phyloP scores from a whole-genome alignment of 2,888 invertebrate species.

The Yponomeuta cagnagella region DNA sequence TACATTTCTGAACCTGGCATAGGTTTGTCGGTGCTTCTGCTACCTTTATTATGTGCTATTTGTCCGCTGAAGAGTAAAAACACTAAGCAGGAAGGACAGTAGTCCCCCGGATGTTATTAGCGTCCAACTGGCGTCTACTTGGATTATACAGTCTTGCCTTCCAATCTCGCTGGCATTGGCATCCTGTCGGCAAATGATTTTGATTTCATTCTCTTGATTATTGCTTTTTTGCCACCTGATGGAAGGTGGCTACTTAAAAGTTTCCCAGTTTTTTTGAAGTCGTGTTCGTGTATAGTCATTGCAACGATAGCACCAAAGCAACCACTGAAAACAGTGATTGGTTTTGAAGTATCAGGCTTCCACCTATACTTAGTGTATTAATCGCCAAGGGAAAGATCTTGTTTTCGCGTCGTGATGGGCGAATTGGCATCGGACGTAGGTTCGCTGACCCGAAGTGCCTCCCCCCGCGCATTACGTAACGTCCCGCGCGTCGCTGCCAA shows the following conservation, averaged over 20 bases:
- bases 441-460: slow-evolving; percentile 54
- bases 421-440: slow-evolving; percentile 69
- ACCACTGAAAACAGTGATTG: neutral
- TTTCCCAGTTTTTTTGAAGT: no score
- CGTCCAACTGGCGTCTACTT: slow-evolving; percentile 5
- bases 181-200: slow-evolving; percentile 34
- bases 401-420: slow-evolving; percentile 66
- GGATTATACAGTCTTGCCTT: slow-evolving; percentile 30
- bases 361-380: neutral
- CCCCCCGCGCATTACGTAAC: slow-evolving; percentile 28
- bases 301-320: no score
- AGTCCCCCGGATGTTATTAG: slow-evolving; percentile 39
- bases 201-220: neutral
- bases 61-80: slow-evolving; percentile 11
- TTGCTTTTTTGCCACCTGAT: no score
- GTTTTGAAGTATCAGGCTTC: neutral
- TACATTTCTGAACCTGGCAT: no score
- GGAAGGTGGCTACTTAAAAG: no score
- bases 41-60: neutral
- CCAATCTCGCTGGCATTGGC: neutral
- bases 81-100: slow-evolving; percentile 28
- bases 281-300: no score
- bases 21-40: neutral
- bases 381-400: slow-evolving; percentile 30
- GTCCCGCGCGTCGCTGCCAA: slow-evolving; percentile 57